phyloP scores from a whole-genome alignment of 2,113 vertebrate species.

The Tetrax tetrax region DNA sequence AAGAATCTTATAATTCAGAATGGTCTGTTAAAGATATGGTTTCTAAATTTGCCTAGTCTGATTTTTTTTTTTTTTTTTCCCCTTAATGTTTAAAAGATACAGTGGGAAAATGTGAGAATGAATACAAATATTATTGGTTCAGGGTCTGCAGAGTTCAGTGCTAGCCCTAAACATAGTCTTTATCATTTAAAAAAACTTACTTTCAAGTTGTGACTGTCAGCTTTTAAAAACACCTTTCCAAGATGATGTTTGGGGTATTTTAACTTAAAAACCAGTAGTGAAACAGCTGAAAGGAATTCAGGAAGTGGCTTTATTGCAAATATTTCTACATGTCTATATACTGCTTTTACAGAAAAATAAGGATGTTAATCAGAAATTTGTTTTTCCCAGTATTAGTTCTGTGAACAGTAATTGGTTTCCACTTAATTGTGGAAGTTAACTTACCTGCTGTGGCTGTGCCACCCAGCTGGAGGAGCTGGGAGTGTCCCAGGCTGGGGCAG shows the following conservation, averaged over 20 bases:
- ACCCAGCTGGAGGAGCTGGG: neutral
- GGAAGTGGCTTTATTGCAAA: neutral
- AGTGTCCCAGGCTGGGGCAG: neutral
- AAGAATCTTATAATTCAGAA: slow-evolving; percentile 2
- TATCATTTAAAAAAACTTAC: neutral
- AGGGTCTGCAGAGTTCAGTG: neutral
- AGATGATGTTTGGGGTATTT: neutral
- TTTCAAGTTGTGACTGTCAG: neutral
- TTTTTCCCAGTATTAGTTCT: neutral
- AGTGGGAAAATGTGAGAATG: slow-evolving; percentile 31
- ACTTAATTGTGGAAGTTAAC: neutral
- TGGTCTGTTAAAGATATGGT: neutral
- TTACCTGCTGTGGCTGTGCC: neutral
- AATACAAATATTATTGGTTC: neutral
- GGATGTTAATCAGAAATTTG: neutral
- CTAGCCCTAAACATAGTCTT: neutral
- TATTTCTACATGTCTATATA: neutral
- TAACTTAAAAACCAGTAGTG: neutral
- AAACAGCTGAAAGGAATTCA: neutral
- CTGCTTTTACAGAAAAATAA: neutral
- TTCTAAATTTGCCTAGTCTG: slow-evolving; percentile 28
- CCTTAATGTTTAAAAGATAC: slow-evolving; percentile 16
- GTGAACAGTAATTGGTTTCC: neutral
- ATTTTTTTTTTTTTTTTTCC: neutral
- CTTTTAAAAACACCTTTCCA: neutral